Evolutionary conservation across 2,797 vertebrate species (phyloP).

Genomic region (Pteropus rufus): DNA sequence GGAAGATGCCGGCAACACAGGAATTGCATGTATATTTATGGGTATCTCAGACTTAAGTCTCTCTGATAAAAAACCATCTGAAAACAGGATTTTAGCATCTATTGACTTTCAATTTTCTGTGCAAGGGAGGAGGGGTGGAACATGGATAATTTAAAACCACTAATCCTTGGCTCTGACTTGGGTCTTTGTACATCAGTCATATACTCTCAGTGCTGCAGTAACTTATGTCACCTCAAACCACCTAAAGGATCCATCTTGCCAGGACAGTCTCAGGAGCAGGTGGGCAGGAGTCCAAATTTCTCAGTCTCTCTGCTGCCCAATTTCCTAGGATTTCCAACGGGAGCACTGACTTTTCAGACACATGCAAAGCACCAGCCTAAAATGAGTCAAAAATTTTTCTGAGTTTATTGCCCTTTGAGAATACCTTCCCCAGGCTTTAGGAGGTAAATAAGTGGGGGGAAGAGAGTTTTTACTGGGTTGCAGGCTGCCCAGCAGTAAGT

Average conservation of each 20-base stretch:
- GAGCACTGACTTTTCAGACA: neutral
- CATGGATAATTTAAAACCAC: conserved; percentile 7
- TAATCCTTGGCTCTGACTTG: conserved; percentile 19
- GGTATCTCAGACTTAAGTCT: neutral
- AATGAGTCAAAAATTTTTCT: neutral
- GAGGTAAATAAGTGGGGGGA: neutral
- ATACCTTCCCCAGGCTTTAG: neutral
- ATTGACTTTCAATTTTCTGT: conserved; percentile 51
- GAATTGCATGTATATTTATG: neutral
- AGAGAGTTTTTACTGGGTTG: neutral
- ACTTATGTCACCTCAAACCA: neutral
- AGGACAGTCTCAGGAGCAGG: neutral
- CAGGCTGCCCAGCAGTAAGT: neutral
- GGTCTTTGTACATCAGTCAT: neutral
- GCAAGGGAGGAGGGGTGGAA: conserved; percentile 25
- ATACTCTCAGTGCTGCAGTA: neutral
- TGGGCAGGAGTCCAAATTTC: neutral
- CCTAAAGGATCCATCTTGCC: neutral
- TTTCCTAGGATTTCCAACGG: neutral
- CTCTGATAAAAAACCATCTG: conserved; percentile 9
- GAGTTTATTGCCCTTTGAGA: neutral
- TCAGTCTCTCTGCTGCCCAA: neutral
- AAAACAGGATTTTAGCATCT: conserved; percentile 43
- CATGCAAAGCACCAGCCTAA: neutral
- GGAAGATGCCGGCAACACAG: neutral